phyloP scores from a whole-genome alignment of 2,888 invertebrate species.

The Clostera curtula region DNA sequence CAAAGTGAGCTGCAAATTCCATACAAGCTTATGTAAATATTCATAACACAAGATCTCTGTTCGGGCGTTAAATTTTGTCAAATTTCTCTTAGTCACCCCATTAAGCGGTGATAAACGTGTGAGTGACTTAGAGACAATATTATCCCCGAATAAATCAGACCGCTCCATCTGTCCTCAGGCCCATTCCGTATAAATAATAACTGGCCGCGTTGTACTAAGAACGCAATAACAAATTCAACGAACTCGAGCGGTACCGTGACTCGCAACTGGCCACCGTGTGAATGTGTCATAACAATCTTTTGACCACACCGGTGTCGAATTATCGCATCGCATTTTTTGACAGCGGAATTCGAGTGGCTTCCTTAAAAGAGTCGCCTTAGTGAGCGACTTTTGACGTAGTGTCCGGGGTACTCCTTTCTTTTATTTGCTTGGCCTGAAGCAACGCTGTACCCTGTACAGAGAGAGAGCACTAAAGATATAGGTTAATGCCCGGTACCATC shows the following conservation, averaged over 20 bases:
- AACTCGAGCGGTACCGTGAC: conserved; percentile 71
- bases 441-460: too few species aligned
- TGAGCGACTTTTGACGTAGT: conserved; percentile 33
- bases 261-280: conserved; percentile 66
- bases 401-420: too few species aligned
- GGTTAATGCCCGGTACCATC: too few species aligned
- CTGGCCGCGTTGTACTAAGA: conserved; percentile 65
- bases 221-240: conserved; percentile 74
- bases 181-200: conserved; percentile 60
- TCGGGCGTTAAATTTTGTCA: conserved; percentile 24
- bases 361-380: conserved; percentile 36
- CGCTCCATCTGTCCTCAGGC: conserved; percentile 53
- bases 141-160: conserved; percentile 53
- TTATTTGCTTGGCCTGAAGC: too few species aligned
- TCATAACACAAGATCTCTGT: conserved; percentile 3
- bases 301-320: conserved; percentile 58
- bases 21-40: too few species aligned
- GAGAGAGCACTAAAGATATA: too few species aligned
- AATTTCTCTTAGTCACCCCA: conserved; percentile 31
- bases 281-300: conserved; percentile 60
- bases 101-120: conserved; percentile 30
- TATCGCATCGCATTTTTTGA: conserved; percentile 56
- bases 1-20: too few species aligned
- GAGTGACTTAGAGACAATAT: conserved; percentile 38
- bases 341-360: conserved; percentile 44